Conservation (phyloP, 2,888 invertebrate genomes). For the Callyntrura sp. region DNA sequence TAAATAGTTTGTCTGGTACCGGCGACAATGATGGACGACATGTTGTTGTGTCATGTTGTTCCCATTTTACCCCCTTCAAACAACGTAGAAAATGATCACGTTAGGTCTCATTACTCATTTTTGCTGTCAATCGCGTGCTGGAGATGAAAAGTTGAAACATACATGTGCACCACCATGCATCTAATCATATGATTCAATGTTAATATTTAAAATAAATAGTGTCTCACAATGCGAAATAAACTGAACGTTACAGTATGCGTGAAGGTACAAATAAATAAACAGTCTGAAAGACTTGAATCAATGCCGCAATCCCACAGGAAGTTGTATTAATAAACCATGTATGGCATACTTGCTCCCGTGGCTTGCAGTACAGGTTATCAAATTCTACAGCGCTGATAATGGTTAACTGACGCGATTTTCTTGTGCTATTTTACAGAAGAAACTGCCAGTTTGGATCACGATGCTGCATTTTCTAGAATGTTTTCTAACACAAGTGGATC, state of each 20-base stretch:
- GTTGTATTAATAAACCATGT: too few species aligned
- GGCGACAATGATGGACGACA: slow-evolving; percentile 30
- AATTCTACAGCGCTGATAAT: not conserved
- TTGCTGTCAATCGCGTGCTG: slow-evolving; percentile 1
- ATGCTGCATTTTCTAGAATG: slow-evolving; percentile 80
- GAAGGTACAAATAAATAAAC: too few species aligned
- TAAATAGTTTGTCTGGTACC: not conserved
- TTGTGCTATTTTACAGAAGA: slow-evolving; percentile 67
- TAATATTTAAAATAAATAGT: slow-evolving; percentile 17
- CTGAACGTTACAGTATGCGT: too few species aligned
- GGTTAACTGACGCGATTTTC: slow-evolving; percentile 1
- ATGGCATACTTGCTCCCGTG: too few species aligned
- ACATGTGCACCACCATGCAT: not conserved
- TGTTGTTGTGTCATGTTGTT: slow-evolving; percentile 20
- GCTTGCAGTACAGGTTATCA: too few species aligned
- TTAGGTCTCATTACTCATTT: slow-evolving; percentile 39
- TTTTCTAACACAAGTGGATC: slow-evolving; percentile 71
- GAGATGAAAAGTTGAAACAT: not conserved
- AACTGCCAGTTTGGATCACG: slow-evolving; percentile 69
- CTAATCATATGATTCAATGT: slow-evolving; percentile 3
- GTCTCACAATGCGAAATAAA: not conserved
- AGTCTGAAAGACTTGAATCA: too few species aligned
- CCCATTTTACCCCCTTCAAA: slow-evolving; percentile 27
- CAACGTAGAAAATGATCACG: not conserved
- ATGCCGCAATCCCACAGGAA: too few species aligned